Percentiles rank a stretch among this genome's conserved stretches.
phyloP scores from a whole-genome alignment of 2,797 vertebrate genomes.

The Channa striata region DNA sequence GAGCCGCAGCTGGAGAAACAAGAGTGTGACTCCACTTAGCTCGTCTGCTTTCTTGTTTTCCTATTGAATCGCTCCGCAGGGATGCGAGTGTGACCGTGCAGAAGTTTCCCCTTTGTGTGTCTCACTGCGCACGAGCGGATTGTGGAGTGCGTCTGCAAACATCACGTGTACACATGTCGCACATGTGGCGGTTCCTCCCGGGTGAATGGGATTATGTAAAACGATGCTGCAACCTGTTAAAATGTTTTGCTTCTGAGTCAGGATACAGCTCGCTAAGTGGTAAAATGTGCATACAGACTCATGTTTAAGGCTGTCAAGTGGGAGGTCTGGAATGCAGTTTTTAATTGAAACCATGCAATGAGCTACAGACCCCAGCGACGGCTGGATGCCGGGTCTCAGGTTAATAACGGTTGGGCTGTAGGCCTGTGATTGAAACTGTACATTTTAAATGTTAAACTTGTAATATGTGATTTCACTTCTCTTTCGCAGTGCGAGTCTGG shows the following conservation, averaged over 20 bases:
- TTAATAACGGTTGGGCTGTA: conserved; percentile 7
- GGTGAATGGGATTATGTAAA: conserved; percentile 61
- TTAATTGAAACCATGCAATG: conserved; percentile 59
- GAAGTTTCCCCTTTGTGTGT: conserved; percentile 53
- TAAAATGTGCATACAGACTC: conserved; percentile 40
- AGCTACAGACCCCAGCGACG: conserved; percentile 2
- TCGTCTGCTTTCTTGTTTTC: conserved; percentile 78
- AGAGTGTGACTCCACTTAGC: conserved; percentile 74
- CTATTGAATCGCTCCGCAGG: conserved; percentile 65
- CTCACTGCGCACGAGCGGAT: conserved; percentile 11
- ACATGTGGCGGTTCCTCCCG: conserved; percentile 34
- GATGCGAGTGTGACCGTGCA: conserved; percentile 48
- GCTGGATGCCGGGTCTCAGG: conserved; percentile 4
- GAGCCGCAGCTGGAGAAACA: conserved; percentile 82
- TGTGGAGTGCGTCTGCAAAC: conserved; percentile 16
- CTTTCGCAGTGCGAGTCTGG: conserved; percentile 86
- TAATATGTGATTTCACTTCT: conserved; percentile 27
- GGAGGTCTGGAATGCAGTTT: conserved; percentile 60
- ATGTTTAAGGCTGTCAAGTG: conserved; percentile 50
- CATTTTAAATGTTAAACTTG: conserved; percentile 7
- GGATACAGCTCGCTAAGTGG: conserved; percentile 28
- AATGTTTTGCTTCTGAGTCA: conserved; percentile 61
- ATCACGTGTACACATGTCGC: conserved; percentile 45
- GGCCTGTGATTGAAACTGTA: conserved; percentile 16
- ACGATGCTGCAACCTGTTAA: conserved; percentile 61